phyloP scores from a whole-genome alignment of 2,888 invertebrate genomes.

The Acrobasis suavella region DNA sequence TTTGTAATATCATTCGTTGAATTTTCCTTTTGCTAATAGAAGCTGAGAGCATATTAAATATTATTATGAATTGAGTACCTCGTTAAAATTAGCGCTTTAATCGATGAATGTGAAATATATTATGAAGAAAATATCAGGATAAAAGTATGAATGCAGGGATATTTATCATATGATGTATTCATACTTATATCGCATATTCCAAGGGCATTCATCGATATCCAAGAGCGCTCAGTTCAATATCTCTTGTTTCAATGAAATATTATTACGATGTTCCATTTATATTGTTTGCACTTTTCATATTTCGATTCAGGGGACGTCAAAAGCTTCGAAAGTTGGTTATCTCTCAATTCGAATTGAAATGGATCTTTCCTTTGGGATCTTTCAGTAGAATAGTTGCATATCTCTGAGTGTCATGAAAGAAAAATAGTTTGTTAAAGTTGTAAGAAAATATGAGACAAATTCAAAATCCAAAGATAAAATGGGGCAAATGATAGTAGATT shows the following conservation, averaged over 20 bases:
- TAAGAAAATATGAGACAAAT: too few species aligned
- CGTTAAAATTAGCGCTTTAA: background rate
- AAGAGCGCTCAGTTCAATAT: conserved; percentile 6
- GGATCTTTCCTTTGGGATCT: background rate
- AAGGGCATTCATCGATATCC: background rate
- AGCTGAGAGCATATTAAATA: background rate
- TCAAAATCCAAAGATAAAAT: too few species aligned
- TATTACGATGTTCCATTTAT: conserved; percentile 38
- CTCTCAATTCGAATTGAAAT: background rate
- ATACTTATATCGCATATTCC: background rate
- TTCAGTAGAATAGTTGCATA: background rate
- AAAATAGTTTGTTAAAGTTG: too few species aligned
- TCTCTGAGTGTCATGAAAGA: background rate
- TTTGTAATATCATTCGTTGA: background rate
- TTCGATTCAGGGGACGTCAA: background rate
- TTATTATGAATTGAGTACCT: background rate
- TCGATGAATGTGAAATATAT: background rate
- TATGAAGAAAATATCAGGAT: background rate
- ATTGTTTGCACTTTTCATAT: conserved; percentile 20
- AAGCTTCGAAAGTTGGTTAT: background rate
- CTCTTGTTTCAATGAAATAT: conserved; percentile 38
- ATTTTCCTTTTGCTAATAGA: background rate
- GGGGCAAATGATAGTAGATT: too few species aligned
- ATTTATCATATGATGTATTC: background rate
- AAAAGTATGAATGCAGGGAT: background rate